Base-by-base conservation (phyloP, 2,797 vertebrate species). In the Hybognathus amarus region DNA sequence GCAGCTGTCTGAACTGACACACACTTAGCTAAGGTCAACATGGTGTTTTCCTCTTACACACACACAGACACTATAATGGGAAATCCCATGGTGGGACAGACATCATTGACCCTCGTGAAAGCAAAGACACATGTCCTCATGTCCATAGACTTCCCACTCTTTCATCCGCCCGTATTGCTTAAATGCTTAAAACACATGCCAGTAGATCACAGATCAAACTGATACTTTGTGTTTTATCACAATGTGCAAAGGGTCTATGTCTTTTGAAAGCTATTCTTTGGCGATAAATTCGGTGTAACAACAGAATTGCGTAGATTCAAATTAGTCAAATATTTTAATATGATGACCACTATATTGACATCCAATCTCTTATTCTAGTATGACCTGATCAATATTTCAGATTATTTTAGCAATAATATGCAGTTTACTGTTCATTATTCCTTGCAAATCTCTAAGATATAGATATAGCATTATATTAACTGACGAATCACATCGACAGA, bases 71-170 rank as follows among this genome's bases (percentile, higher is more conserved):
- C n/a, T 82, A 70, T 54, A 61, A 76, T 86, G 85, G 87, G 85
- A 85, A 87, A 84, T 87, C 87, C 84, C 87, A 86, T 69, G 71
- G 82, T 83, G 71, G 73, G 67, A 71, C 79, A 54, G 61, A 75
- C 38, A 86, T 73, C 64, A 70, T 70, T 87, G 85, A 81, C 77
- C 85, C 78, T 74, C 33, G 36, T 85, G 52, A 85, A 89, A 87
- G 79, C 70, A 83, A 84, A 88, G 74, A 85, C 81, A 79, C 83
- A 79, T 80, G 85, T 69, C 68, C 38, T 13, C 59, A 77, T 77
- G 27, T 71, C 36, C 66, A 78, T 63, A 76, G 47, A 47, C 70
- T 76, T 78, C 74, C 47, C 45, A 73, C 8, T 54, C 69, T 50
- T 79, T 13, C 52, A 6, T 7, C 70, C 45, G 5, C 9, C 56